Percentiles rank a stretch among this genome's conserved stretches.
Evolutionary conservation across 2,113 vertebrate species (phyloP).

Genomic region (Brienomyrus brachyistius): DNA sequence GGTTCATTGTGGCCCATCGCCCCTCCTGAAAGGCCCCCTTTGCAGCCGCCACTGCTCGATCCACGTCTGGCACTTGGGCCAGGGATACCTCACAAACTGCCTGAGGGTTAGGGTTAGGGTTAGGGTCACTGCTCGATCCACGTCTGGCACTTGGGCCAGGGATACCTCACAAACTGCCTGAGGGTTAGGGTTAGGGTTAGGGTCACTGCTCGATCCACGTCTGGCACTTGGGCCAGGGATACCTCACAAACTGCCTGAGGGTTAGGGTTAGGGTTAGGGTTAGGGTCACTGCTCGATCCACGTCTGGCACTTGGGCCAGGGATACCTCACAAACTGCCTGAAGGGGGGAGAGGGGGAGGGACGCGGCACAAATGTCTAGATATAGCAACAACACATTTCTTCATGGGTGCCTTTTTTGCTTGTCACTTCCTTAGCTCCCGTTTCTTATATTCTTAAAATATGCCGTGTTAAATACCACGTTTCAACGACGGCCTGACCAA

Average conservation of each 20-base stretch:
- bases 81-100: conserved; percentile 66
- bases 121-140: conserved; percentile 66
- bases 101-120: too few relatives aligned
- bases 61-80: conserved; percentile 64
- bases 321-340: conserved; percentile 69
- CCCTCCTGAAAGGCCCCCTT: conserved; percentile 69
- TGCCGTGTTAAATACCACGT: not conserved
- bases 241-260: conserved; percentile 65
- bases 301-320: conserved; percentile 63
- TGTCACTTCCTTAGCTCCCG: not conserved
- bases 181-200: too few relatives aligned
- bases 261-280: too few relatives aligned
- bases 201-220: conserved; percentile 67
- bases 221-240: conserved; percentile 63
- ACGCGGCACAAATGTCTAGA: not conserved
- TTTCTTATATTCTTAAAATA: not conserved
- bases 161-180: conserved; percentile 69
- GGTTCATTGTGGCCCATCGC: conserved; percentile 73
- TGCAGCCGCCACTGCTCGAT: conserved; percentile 63
- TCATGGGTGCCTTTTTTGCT: not conserved
- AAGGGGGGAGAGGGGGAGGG: conserved; percentile 9
- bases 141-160: conserved; percentile 63
- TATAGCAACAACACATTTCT: not conserved
- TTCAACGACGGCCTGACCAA: not conserved
- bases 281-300: conserved; percentile 66